Evolutionary conservation across 2,888 invertebrate species (phyloP).

Genomic region (Arrhopalites spinosus): DNA sequence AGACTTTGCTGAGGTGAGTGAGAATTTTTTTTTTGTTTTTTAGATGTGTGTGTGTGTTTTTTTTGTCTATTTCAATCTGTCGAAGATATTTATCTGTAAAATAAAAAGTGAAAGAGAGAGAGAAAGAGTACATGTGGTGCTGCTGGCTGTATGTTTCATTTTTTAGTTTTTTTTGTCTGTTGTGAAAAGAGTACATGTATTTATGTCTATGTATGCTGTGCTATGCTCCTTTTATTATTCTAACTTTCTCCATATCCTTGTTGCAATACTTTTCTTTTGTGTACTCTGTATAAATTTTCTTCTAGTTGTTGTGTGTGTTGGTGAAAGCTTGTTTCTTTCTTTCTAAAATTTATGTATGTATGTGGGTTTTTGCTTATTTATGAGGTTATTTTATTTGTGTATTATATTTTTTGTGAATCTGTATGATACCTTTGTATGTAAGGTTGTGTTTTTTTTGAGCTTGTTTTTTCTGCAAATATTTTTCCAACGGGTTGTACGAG

Average conservation of each 20-base stretch:
- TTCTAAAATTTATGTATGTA: not conserved
- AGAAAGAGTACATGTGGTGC: no score
- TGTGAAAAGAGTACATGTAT: no score
- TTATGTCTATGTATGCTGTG: no score
- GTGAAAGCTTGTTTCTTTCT: not conserved
- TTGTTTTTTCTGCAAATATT: no score
- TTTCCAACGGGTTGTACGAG: no score
- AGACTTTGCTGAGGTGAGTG: constrained; percentile 45
- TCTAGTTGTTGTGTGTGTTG: not conserved
- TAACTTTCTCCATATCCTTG: not conserved
- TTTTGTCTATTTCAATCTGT: not conserved
- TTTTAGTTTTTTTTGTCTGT: constrained; percentile 22
- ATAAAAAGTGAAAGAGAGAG: constrained; percentile 4
- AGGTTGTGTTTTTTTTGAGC: no score
- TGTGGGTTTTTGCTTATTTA: no score
- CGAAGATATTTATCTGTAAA: not conserved
- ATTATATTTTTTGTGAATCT: no score
- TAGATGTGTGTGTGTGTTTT: not conserved
- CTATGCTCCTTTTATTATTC: no score
- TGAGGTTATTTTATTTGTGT: no score
- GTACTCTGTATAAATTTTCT: not conserved
- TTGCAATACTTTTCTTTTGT: not conserved
- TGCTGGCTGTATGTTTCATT: not conserved
- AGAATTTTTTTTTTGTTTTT: not conserved
- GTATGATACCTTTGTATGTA: no score